Base-by-base conservation (phyloP, 2,797 vertebrate genomes). In the Lophotriccus pileatus region DNA sequence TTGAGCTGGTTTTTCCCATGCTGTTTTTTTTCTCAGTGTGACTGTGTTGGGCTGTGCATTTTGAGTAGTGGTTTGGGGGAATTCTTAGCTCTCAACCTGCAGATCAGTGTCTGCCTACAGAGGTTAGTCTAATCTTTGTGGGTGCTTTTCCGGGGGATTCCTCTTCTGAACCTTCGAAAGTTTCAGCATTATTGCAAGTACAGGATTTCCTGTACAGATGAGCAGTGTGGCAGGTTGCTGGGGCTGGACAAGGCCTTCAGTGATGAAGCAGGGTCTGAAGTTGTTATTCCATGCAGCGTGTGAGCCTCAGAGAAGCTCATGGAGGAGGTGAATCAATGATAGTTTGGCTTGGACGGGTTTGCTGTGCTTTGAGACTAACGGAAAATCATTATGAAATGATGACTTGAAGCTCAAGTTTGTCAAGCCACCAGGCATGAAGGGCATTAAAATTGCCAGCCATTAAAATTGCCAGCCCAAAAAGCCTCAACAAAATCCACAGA, bases 401-500 rank as follows among this genome's bases (percentile, higher is more conserved):
- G 80, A 70, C 44, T 93, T 66, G 8, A 55, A 72, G 62, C 36
- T 85, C 32, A 39, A 16, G 28, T 63, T 95, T 87, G 84, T 77
- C 68, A 68, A 44, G 41, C 44, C 10, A 4, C n/a, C 21, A 17
- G 6, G 67, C 52, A 25, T 4, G 10, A 79, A 85, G n/a, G 63
- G 25, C 39, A 62, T 62, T 55, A 64, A 68, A 77, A 68, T 28
- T 27, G 8, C 58, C 25, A 7, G 13, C 50, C 37, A 59, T 62
- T 58, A 60, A 68, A 77, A 75, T 25, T 34, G 7, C 53, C 28
- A 46, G 37, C 59, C 53, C 74, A 7, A 37, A 32, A 18, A 66
- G 17, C 3, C 3, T 27, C n/a, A 3, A 0, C 0, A 0, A 24
- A 59, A 52, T 6, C 2, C 27, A 14, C 11, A 19, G 41, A 12